These are phyloP conservation scores for Dorcus parallelipipedus DNA, from an alignment of 2,888 invertebrate species.

Conservation along the genomic window DNA sequence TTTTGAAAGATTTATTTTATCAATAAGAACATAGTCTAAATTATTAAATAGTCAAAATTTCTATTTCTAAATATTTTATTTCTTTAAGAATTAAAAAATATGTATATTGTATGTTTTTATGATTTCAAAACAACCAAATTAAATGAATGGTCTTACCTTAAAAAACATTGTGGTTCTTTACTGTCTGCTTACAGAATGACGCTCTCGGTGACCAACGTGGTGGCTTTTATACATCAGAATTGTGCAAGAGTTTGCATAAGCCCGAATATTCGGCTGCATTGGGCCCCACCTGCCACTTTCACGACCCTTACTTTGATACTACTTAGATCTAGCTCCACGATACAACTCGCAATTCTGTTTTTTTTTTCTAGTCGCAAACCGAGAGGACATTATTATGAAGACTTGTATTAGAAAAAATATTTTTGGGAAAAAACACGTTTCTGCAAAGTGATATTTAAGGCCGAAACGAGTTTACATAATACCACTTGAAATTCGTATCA, in stretches of 20 bases:
- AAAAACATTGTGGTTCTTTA: conserved; percentile 18
- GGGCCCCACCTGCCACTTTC: conserved; percentile 2
- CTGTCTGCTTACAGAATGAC: neutral
- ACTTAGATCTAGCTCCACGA: neutral
- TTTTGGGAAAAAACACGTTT: too few relatives aligned
- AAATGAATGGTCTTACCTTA: conserved; percentile 19
- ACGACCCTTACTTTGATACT: neutral
- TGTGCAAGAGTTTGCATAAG: neutral
- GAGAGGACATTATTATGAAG: too few relatives aligned
- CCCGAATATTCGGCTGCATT: conserved; percentile 3
- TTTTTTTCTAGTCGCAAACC: too few relatives aligned
- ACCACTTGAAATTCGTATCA: too few relatives aligned
- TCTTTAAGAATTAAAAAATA: neutral
- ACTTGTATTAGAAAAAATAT: too few relatives aligned
- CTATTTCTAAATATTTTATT: neutral
- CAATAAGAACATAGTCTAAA: too few relatives aligned
- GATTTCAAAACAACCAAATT: neutral
- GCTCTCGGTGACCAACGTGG: conserved; percentile 1
- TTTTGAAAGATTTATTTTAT: too few relatives aligned
- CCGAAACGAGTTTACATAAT: too few relatives aligned
- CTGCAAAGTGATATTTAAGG: too few relatives aligned
- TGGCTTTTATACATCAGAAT: conserved; percentile 3
- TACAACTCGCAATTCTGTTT: neutral
- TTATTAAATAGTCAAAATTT: too few relatives aligned
- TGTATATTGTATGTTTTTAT: neutral